Conservation (phyloP, 2,888 invertebrate species). For the Timema cristinae region DNA sequence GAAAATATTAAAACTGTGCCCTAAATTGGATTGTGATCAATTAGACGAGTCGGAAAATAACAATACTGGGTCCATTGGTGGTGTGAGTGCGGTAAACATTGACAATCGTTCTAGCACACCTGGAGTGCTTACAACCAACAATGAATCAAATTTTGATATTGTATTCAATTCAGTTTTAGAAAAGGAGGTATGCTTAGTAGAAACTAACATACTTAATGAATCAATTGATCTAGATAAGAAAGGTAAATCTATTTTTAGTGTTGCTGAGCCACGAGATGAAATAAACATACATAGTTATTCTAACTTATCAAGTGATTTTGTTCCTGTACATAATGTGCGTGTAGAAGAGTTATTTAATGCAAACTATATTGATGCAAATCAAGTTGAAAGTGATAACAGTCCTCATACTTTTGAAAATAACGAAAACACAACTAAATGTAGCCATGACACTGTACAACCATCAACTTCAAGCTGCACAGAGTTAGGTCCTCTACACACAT, state of each 20-base stretch:
- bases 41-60: background rate
- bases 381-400: background rate
- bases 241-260: too few species aligned
- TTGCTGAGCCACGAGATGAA: too few species aligned
- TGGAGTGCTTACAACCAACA: background rate
- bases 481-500: background rate
- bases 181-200: background rate
- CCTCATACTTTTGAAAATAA: background rate
- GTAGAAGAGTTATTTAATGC: background rate
- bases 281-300: too few species aligned
- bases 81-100: background rate
- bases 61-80: background rate
- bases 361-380: background rate
- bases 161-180: background rate
- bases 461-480: background rate
- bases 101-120: background rate
- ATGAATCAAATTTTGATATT: background rate
- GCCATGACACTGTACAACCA: too few species aligned
- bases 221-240: too few species aligned
- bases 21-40: background rate
- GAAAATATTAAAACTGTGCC: background rate
- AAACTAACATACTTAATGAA: background rate
- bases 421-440: too few species aligned
- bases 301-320: too few species aligned
- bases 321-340: background rate